Base-by-base conservation (phyloP, 1,140 invertebrate species). In the Musca domestica region DNA sequence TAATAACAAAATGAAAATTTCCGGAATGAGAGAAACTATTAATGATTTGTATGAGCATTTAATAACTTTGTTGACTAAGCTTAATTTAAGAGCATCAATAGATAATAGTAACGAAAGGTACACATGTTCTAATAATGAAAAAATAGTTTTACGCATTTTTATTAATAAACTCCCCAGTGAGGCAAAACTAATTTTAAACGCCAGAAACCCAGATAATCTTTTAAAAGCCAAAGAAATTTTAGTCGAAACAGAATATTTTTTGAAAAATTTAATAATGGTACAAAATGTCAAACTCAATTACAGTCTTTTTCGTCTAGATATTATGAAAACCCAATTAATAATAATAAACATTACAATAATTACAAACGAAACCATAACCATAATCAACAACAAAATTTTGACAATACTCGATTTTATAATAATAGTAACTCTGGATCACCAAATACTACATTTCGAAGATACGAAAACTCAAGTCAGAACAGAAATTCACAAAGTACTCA, bases 221-320 rank as follows among this genome's bases (percentile, higher is more conserved):
- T 49, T n/a, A n/a, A n/a, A n/a, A n/a, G n/a, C n/a, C n/a, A n/a
- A n/a, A n/a, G n/a, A n/a, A n/a, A n/a, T n/a, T n/a, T n/a, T 52
- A 52, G 23, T 22, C 6, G 49, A 52, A 52, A 52, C 49, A 22
- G 49, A 52, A 9, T 52, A 52, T 52, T 52, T 52, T 52, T 52
- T 52, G 23, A 5, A 52, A 52, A 22, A 52, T n/a, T 10, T 22
- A 70, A 48, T 51, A 70, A 46, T 74, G 70, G 0, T 49, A 6
- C 47, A 49, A 49, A 15, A 15, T 49, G 47, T 17, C 15, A 49
- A 5, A 14, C 47, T 9, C 4, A 49, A 5, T 5, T n/a, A n/a
- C n/a, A n/a, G n/a, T n/a, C n/a, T n/a, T n/a, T n/a, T n/a, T n/a
- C n/a, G n/a, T n/a, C n/a, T n/a, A n/a, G n/a, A n/a, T n/a, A n/a